Base-by-base conservation (phyloP, 2,888 invertebrate genomes). In the Plebejus melissa region DNA sequence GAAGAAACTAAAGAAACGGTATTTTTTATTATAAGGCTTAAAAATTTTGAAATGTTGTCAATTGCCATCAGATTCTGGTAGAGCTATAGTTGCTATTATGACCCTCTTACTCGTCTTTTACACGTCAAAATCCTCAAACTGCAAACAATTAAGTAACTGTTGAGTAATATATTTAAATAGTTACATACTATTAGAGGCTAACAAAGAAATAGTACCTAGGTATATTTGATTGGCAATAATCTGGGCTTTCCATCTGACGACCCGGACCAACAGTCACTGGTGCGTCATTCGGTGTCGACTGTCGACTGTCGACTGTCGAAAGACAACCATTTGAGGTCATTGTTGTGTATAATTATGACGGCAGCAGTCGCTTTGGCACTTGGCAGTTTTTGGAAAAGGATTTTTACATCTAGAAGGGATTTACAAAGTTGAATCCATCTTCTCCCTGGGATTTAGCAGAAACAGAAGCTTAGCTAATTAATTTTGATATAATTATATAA, bases 231-330 rank as follows among this genome's bases (percentile, higher is more conserved):
- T 60, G 60, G 28, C 28, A 60, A 60, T 58, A 41, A 58, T 58
- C 22, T 32, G 60, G 60, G 60, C 60, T 60, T 60, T 60, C 60
- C 60, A 28, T 9, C 11, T 60, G 60, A 58, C 69, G 36, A 70
- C 70, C 70, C 70, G 41, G 70, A 70, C 41, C 22, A 38, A 69
- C 16, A n/a, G n/a, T 70, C 70, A 70, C 41, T 41, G 70, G 3
- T 41, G 70, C 2, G n/a, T 38, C 70, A 70, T 70, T 70, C 70
- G 7, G 1, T 70, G 41, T 41, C 22, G 22, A 22, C 22, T 22
- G 22, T 22, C 22, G 22, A 22, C 22, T 22, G 22, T 22, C 22
- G 22, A 22, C 22, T 22, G 22, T 22, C 70, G 41, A 41, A 70
- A 70, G 9, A n/a, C 38, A 41, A n/a, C 60, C 28, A 32, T 60